Base-by-base conservation (phyloP, 92 coral and sea anemone species). In the Muricea muricata region DNA sequence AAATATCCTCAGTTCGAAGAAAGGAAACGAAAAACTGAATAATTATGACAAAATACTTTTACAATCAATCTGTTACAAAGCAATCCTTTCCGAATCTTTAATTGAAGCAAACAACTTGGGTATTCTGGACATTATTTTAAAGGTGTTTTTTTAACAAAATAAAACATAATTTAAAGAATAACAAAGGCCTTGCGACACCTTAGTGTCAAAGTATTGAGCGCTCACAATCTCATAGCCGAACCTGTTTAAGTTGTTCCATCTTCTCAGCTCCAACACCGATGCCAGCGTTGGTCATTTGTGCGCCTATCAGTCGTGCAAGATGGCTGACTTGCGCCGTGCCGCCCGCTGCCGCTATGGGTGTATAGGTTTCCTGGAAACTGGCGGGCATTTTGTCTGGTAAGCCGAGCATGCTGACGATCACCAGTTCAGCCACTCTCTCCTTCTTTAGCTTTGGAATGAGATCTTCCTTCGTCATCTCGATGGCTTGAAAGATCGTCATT, bases 281-380 rank as follows among this genome's bases (percentile, higher is more conserved):
- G 58, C 92, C 90, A 0, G 87, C 92, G 14, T 91, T 89, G 0
- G 97, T 97, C 99, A 97, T 97, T 89, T 97, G 99, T n/a, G 99
- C 88, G 21, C 94, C 93, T 31, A 97, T 69, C 55, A 97, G 93
- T 13, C 99, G 90, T 9, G 99, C 98, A 29, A 97, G 94, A 91
- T 97, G 99, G n/a, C 93, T 92, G 29, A 97, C 99, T 72, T 97
- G 99, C 0, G 99, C 97, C 46, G 90, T 94, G 2, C 99, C 98
- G 0, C 99, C 99, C 20, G 99, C 99, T 6, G 99, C 99, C 7
- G 99, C 99, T 37, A 97, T 97, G 33, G 99, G 99, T 9, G 99
- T 97, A 91, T 94, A 97, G 0, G 99, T 97, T 84, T 94, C 97
- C 50, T 94, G 97, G 39, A 97, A 97, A 91, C 90, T 93, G 0